Base-by-base conservation (phyloP, 2,113 vertebrate species). In the Elaphurus davidianus region DNA sequence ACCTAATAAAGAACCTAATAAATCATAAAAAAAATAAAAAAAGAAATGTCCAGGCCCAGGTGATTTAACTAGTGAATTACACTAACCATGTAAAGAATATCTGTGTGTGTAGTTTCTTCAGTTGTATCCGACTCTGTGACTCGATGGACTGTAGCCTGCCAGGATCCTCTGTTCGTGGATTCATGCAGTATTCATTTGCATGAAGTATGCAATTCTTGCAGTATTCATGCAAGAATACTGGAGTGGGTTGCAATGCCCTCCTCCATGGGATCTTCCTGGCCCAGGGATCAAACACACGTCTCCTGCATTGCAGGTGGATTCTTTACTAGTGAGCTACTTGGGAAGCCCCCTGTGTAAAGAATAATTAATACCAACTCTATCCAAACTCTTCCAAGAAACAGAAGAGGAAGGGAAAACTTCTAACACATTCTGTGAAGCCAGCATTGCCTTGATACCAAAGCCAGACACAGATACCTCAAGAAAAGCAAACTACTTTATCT, bases 371-470 rank as follows among this genome's bases (percentile, higher is more conserved):
- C 60, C 50, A 82, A 82, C 30, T 27, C 36, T 89, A 23, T 71
- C 17, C 64, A 82, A 57, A 79, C 40, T 89, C 76, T 86, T 59
- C 11, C 88, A 91, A 91, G 67, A 85, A 95, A 95, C 28, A 79
- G 45, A 86, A 86, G 45, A 91, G 94, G 67, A 91, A 91, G 88
- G 21, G 67, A 86, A 79, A 91, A 64, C 82, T 91, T 91, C 55
- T 86, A 91, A 74, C 45, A 86, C 27, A 79, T 64, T 86, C 82
- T 86, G 6, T 64, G 64, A 86, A 91, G 47, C 11, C 67, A 45
- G 3, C 30, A 84, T 91, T 86, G n/a, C 36, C 23, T 64, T 87
- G 52, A 74, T 28, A 85, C 21, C 67, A 92, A 92, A 93, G 43
- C 33, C 43, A 95, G 55, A 89, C 27, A 33, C n/a, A 79, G 36